Percentiles rank a stretch among this genome's conserved stretches.
phyloP scores from a whole-genome alignment of 1,140 invertebrate genomes.

The Temnothorax nylanderi region DNA sequence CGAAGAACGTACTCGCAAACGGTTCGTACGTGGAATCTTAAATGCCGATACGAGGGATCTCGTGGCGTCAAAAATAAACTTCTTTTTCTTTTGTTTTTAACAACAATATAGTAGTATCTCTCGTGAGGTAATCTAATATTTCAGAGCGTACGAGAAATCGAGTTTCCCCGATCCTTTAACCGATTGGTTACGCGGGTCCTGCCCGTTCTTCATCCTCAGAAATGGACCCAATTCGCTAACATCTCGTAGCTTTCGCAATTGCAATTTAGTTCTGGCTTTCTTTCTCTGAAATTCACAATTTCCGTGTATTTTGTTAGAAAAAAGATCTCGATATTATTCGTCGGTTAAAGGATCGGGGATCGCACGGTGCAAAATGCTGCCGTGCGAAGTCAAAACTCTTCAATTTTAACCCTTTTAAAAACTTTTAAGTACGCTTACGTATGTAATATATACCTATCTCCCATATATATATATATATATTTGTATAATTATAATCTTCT shows the following conservation, averaged over 20 bases:
- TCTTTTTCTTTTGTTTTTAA: slow-evolving; percentile 53
- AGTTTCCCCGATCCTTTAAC: slow-evolving; percentile 24
- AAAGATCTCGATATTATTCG: not conserved
- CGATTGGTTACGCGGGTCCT: slow-evolving; percentile 5
- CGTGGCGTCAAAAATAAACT: slow-evolving; percentile 70
- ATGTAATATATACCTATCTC: slow-evolving; percentile 42
- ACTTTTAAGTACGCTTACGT: slow-evolving; percentile 57
- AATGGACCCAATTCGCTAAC: not conserved
- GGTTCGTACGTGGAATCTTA: slow-evolving; percentile 2
- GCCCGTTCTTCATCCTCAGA: not conserved
- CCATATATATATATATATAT: slow-evolving; percentile 32
- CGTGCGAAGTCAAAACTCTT: not conserved
- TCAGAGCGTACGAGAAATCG: slow-evolving; percentile 30
- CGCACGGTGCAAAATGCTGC: not conserved
- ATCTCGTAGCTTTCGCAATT: not conserved
- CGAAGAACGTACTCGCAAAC: slow-evolving; percentile 8
- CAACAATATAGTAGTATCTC: slow-evolving; percentile 74
- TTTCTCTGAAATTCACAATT: not conserved
- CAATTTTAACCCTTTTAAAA: slow-evolving; percentile 44
- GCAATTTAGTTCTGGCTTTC: not conserved
- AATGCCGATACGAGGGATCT: slow-evolving; percentile 67
- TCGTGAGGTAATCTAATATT: slow-evolving; percentile 46
- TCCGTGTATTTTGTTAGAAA: not conserved
- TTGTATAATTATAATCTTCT: slow-evolving; percentile 42
- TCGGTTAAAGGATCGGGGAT: slow-evolving; percentile 18